Conservation (phyloP, 2,113 vertebrate genomes). For the Leuciscus idus region DNA sequence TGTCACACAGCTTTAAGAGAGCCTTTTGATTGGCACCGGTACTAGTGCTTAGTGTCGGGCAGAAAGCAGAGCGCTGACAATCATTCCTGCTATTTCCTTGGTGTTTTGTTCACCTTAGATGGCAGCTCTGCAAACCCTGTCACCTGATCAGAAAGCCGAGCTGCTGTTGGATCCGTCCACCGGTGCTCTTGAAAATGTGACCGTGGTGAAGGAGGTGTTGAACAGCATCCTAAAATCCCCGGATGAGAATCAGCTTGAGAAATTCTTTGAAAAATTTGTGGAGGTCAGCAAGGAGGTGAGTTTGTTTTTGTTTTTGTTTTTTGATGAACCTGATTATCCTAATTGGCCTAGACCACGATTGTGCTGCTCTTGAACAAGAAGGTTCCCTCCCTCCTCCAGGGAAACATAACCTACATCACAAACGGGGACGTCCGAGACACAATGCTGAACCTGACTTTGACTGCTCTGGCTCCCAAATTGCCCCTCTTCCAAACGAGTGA, state of each 20-base stretch:
- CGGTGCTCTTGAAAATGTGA: slow-evolving; percentile 12
- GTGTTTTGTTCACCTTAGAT: background rate
- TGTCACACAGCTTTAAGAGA: too few species aligned
- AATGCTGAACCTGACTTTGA: slow-evolving; percentile 60
- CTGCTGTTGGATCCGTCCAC: slow-evolving; percentile 18
- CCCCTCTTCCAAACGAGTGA: slow-evolving; percentile 49
- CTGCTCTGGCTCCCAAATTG: slow-evolving; percentile 55
- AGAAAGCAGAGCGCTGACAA: too few species aligned
- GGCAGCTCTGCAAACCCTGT: slow-evolving; percentile 5
- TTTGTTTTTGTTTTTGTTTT: too few species aligned
- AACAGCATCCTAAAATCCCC: background rate
- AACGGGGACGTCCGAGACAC: background rate
- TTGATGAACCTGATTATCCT: background rate
- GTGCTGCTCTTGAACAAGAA: background rate
- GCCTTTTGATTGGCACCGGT: too few species aligned
- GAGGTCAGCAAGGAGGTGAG: background rate
- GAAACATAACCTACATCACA: slow-evolving; percentile 30
- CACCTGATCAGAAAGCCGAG: slow-evolving; percentile 24
- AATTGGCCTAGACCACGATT: too few species aligned
- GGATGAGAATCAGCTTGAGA: background rate
- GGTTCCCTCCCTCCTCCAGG: background rate
- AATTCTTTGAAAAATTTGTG: background rate
- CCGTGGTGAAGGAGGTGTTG: slow-evolving; percentile 21
- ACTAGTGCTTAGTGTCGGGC: too few species aligned
- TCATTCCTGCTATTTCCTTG: background rate